Evolutionary conservation across 2,113 vertebrate species (phyloP).

Genomic region (Barbus barbus): DNA sequence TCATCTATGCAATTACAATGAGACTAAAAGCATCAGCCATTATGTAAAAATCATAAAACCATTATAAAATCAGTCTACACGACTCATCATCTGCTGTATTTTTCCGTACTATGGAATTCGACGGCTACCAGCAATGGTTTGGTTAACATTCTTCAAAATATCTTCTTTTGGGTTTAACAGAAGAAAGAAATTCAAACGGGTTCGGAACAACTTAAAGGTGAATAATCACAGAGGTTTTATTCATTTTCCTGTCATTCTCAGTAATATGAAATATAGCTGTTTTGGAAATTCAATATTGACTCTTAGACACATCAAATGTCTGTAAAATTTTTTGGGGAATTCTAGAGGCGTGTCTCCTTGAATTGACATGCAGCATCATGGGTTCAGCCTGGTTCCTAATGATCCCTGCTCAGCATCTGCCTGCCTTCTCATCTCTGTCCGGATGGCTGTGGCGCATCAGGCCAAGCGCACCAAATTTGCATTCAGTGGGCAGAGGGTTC

Average conservation of each 20-base stretch:
- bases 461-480: slow-evolving; percentile 56
- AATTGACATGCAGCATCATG: slow-evolving; percentile 63
- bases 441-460: slow-evolving; percentile 17
- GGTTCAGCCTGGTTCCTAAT: slow-evolving; percentile 65
- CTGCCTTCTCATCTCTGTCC: slow-evolving; percentile 51
- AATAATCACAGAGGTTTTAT: too few species aligned
- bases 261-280: neutral
- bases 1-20: neutral
- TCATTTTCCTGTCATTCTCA: too few species aligned
- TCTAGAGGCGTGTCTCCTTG: slow-evolving; percentile 44
- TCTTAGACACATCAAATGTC: neutral
- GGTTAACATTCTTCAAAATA: too few species aligned
- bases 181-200: too few species aligned
- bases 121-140: too few species aligned
- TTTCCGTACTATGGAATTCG: too few species aligned
- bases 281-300: neutral
- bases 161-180: too few species aligned
- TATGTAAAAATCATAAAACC: neutral
- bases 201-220: too few species aligned
- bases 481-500: slow-evolving; percentile 30
- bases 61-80: neutral
- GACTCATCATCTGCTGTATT: neutral
- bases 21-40: neutral
- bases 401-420: slow-evolving; percentile 60
- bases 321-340: too few species aligned